A percentile compares a stretch with the other conserved stretches of the same genome.
Evolutionary conservation across 2,113 vertebrate genomes (phyloP).

Genomic region (Paraplagusia blochii): DNA sequence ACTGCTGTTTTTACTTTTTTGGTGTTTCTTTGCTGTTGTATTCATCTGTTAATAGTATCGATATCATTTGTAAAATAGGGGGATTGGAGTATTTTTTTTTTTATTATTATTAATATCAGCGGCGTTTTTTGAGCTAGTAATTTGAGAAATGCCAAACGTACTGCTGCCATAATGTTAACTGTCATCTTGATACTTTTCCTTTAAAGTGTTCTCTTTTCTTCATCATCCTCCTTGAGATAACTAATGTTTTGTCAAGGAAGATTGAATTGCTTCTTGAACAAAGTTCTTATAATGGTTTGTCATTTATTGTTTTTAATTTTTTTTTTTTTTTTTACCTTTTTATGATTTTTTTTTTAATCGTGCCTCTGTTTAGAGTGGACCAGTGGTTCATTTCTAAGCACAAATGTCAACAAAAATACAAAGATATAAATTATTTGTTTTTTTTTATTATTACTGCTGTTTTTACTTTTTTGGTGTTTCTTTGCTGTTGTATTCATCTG

Average conservation of each 20-base stretch:
- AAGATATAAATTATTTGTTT: conserved; percentile 73
- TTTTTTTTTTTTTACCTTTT: conserved; percentile 12
- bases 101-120: conserved; percentile 41
- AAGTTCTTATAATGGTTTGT: conserved; percentile 63
- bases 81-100: conserved; percentile 36
- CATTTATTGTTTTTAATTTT: conserved; percentile 34
- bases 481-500: conserved; percentile 45
- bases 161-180: conserved; percentile 73
- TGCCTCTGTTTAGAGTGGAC: conserved; percentile 76
- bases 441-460: conserved; percentile 55
- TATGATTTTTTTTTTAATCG: conserved; percentile 57
- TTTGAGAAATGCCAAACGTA: conserved; percentile 59
- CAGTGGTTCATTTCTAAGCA: conserved; percentile 69
- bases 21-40: conserved; percentile 39
- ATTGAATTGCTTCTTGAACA: conserved; percentile 70
- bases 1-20: conserved; percentile 50
- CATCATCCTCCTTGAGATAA: conserved; percentile 51
- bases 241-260: too few species aligned
- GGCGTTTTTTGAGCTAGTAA: conserved; percentile 54
- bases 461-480: conserved; percentile 38
- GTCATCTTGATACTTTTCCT: conserved; percentile 43
- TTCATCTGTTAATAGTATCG: conserved; percentile 31
- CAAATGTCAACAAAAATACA: conserved; percentile 66
- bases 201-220: conserved; percentile 35
- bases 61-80: conserved; percentile 47